These are phyloP conservation scores for Empidonax traillii DNA, from an alignment of 2,113 vertebrate genomes.

Conservation along the genomic window DNA sequence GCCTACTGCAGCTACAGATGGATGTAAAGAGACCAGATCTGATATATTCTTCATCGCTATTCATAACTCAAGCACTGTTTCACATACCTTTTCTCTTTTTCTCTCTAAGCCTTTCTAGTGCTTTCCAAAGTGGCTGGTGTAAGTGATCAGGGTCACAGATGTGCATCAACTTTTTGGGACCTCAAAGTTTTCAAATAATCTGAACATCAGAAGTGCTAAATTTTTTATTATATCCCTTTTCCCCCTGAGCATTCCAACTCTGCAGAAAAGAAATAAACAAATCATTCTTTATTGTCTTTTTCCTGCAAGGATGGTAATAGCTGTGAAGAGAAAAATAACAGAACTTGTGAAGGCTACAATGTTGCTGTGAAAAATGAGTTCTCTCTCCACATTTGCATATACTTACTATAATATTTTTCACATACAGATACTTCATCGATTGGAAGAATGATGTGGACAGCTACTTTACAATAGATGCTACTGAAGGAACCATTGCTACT, in stretches of 20 bases:
- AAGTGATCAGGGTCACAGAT: slow-evolving; percentile 26
- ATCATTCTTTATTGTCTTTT: slow-evolving; percentile 61
- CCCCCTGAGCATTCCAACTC: slow-evolving; percentile 52
- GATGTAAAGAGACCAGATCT: neutral
- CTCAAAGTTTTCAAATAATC: slow-evolving; percentile 55
- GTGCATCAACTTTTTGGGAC: slow-evolving; percentile 5
- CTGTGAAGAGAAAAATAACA: slow-evolving; percentile 40
- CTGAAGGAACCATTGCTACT: slow-evolving; percentile 93
- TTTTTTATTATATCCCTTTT: slow-evolving; percentile 63
- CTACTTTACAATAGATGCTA: slow-evolving; percentile 92
- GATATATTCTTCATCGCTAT: neutral
- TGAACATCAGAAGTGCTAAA: slow-evolving; percentile 54
- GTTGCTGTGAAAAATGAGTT: slow-evolving; percentile 52
- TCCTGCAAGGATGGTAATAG: slow-evolving; percentile 45
- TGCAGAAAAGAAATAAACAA: slow-evolving; percentile 55
- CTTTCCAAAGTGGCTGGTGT: neutral
- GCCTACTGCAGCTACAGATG: neutral
- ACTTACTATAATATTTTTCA: slow-evolving; percentile 37
- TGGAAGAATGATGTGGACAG: slow-evolving; percentile 92
- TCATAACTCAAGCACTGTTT: neutral
- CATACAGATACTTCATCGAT: slow-evolving; percentile 91
- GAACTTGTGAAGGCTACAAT: slow-evolving; percentile 22
- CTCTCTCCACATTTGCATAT: slow-evolving; percentile 58
- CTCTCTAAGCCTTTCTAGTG: neutral
- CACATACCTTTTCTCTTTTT: neutral